These are phyloP conservation scores for Toxotes jaculatrix DNA, from an alignment of 2,113 vertebrate species.

Conservation along the genomic window DNA sequence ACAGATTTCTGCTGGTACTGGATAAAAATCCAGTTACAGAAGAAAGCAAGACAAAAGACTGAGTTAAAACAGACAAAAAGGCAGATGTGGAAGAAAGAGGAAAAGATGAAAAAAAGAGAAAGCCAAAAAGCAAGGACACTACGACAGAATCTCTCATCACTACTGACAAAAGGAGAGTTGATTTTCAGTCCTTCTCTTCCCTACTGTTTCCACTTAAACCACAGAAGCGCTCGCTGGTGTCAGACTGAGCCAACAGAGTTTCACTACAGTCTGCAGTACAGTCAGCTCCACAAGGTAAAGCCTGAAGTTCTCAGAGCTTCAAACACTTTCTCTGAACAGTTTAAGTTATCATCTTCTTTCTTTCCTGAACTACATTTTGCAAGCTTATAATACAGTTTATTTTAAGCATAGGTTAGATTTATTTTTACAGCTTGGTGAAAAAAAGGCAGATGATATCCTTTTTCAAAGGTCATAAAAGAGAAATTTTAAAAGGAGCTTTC, in stretches of 20 bases:
- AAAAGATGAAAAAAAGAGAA: slow-evolving; percentile 24
- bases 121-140: slow-evolving; percentile 4
- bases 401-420: background rate
- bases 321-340: background rate
- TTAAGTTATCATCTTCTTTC: background rate
- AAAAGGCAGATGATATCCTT: background rate
- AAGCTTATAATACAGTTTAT: background rate
- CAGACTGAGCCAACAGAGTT: slow-evolving; percentile 63
- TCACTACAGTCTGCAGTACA: slow-evolving; percentile 52
- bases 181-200: slow-evolving; percentile 31
- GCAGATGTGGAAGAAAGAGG: slow-evolving; percentile 30
- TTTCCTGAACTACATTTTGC: background rate
- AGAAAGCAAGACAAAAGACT: background rate
- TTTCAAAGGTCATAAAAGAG: background rate
- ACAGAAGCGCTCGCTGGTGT: slow-evolving; percentile 59
- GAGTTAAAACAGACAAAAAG: slow-evolving; percentile 4
- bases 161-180: slow-evolving; percentile 32
- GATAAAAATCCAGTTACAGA: background rate
- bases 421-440: background rate
- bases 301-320: background rate
- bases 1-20: background rate
- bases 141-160: slow-evolving; percentile 53
- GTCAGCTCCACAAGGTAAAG: slow-evolving; percentile 30
- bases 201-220: slow-evolving; percentile 67
- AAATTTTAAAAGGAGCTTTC: background rate